These are phyloP conservation scores for Eulithis prunata DNA, from an alignment of 2,888 invertebrate genomes.

Conservation along the genomic window DNA sequence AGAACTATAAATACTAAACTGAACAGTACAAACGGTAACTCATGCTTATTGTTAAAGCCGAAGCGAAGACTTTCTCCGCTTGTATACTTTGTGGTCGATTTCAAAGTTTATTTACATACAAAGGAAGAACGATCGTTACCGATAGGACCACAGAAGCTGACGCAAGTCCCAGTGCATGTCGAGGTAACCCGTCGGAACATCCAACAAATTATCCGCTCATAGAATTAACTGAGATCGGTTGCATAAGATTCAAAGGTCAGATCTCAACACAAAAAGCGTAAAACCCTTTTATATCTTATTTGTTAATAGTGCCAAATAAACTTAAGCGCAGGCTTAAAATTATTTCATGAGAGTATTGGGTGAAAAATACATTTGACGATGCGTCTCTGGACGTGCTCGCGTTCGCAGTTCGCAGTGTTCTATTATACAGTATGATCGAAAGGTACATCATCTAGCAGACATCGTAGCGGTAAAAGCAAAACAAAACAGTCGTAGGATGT, in stretches of 20 bases:
- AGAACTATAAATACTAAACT: conserved; percentile 61
- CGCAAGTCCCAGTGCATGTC: conserved; percentile 63
- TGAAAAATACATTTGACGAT: conserved; percentile 82
- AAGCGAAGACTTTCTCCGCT: conserved; percentile 62
- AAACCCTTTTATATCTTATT: conserved; percentile 62
- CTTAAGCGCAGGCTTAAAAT: conserved; percentile 75
- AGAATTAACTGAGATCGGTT: conserved; percentile 64
- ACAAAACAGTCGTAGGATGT: conserved; percentile 78
- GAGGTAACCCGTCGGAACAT: conserved; percentile 47
- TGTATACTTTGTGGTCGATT: conserved; percentile 45
- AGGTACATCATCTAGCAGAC: conserved; percentile 75
- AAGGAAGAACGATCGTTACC: conserved; percentile 38
- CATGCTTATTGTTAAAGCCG: conserved; percentile 75
- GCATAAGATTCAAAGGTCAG: conserved; percentile 64
- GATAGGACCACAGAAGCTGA: conserved; percentile 52
- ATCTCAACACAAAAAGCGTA: conserved; percentile 79
- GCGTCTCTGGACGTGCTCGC: conserved; percentile 67
- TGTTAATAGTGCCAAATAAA: conserved; percentile 78
- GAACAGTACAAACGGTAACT: conserved; percentile 70
- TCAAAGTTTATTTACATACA: conserved; percentile 48
- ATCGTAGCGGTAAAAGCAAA: conserved; percentile 84
- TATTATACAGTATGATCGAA: conserved; percentile 69
- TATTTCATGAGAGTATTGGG: conserved; percentile 81
- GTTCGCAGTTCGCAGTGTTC: conserved; percentile 57
- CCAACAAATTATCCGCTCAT: conserved; percentile 26